phyloP scores from a whole-genome alignment of 2,797 vertebrate genomes.

The Coluber constrictor region DNA sequence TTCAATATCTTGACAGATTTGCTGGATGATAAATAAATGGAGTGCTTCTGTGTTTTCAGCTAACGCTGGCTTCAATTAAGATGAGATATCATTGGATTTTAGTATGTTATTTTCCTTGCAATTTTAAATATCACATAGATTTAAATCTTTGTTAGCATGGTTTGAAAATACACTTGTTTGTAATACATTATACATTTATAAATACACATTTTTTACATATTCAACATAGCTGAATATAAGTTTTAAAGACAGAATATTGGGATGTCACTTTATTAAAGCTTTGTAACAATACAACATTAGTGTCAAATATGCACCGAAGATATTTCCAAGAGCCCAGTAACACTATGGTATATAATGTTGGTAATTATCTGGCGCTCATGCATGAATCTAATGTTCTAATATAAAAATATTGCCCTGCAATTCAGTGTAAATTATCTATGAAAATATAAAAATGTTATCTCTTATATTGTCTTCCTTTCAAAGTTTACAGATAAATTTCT shows the following conservation, averaged over 20 bases:
- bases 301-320: background rate
- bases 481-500: background rate
- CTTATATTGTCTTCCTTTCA: background rate
- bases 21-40: background rate
- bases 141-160: background rate
- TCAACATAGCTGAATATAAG: background rate
- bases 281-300: background rate
- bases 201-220: background rate
- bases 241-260: background rate
- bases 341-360: background rate
- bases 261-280: background rate
- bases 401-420: accelerated
- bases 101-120: background rate
- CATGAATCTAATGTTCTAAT: background rate
- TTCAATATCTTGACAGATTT: background rate
- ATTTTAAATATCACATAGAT: background rate
- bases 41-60: background rate
- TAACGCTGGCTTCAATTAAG: background rate
- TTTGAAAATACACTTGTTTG: background rate
- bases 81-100: background rate
- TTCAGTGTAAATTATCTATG: accelerated
- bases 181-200: background rate
- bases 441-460: background rate
- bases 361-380: background rate
- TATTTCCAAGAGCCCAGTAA: background rate